Base-by-base conservation (phyloP, 2,888 invertebrate genomes). In the Tetragonisca angustula region DNA sequence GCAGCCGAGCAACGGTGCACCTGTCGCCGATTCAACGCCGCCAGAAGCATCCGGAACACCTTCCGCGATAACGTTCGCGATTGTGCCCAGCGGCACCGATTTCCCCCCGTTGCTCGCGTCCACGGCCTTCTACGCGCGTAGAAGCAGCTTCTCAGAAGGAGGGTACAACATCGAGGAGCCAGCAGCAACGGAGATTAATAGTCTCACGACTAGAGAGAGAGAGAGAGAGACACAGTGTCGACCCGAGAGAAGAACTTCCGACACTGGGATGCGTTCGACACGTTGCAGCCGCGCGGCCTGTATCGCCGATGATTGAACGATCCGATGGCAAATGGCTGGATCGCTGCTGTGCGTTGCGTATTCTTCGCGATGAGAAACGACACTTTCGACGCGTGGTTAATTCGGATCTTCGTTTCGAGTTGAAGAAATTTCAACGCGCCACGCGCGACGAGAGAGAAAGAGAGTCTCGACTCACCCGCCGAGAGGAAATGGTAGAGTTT, bases 41-140 rank as follows among this genome's bases (percentile, higher is more conserved):
- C 50, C 78, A 80, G 85, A 68, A 52, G 76, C 82, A 65, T 87
- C 88, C 83, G 85, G 87, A 90, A 88, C 91, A 91, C 88, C 89
- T 89, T 90, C 83, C 88, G 86, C 86, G 91, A 91, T 91, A 91
- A 91, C 87, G 84, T 76, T 87, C 76, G 75, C 84, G 85, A 88
- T 87, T 84, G 81, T 73, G 75, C 75, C 76, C 76, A 67, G 56
- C 65, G 62, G 24, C 70, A 56, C 62, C 79, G 70, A 75, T 61
- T 75, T 64, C 74, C 52, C 64, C 71, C 62, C 69, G 70, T 56
- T n/a, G 76, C 75, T 59, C 79, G 24, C 65, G 50, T 76, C 64
- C 69, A 24, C 64, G 32, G 59, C 52, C 61, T 68, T 61, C 59
- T 49, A 61, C 74, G 74, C 79, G 72, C 82, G 82, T 69, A 54